A percentile compares a stretch with the other conserved stretches of the same genome.
Conservation (phyloP, 2,113 vertebrate genomes). For the Glaucomys volans region DNA sequence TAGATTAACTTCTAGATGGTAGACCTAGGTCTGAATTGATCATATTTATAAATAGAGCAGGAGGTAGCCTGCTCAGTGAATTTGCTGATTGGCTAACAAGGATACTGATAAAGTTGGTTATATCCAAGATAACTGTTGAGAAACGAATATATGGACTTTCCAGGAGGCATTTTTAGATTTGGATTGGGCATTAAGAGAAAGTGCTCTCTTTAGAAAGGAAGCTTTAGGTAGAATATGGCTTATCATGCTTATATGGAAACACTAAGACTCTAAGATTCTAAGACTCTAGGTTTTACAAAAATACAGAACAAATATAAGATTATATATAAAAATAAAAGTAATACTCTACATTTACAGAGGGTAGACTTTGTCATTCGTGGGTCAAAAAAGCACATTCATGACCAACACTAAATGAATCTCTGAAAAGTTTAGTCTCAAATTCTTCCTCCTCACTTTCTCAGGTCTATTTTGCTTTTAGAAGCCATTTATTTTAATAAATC, state of each 20-base stretch:
- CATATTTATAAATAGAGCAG: neutral
- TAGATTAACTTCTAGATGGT: neutral
- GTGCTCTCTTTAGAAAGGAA: neutral
- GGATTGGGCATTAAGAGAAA: neutral
- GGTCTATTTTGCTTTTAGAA: neutral
- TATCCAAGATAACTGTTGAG: neutral
- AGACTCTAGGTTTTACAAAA: slow-evolving; percentile 36
- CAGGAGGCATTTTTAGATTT: slow-evolving; percentile 1
- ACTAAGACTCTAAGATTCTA: neutral
- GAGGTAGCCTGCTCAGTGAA: neutral
- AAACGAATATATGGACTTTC: neutral
- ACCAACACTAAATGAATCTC: neutral
- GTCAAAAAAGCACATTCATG: neutral
- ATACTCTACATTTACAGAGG: neutral
- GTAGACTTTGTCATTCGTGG: neutral
- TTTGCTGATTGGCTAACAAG: neutral
- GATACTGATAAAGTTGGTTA: neutral
- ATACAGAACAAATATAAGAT: neutral
- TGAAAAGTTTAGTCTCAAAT: neutral
- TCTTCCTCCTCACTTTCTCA: neutral
- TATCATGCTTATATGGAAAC: neutral
- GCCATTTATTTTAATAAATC: neutral
- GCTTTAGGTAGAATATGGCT: neutral
- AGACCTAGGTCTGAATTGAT: neutral
- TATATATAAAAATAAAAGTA: slow-evolving; percentile 18